Evolutionary conservation across 2,888 invertebrate genomes (phyloP).

Genomic region (Sisyra nigra): DNA sequence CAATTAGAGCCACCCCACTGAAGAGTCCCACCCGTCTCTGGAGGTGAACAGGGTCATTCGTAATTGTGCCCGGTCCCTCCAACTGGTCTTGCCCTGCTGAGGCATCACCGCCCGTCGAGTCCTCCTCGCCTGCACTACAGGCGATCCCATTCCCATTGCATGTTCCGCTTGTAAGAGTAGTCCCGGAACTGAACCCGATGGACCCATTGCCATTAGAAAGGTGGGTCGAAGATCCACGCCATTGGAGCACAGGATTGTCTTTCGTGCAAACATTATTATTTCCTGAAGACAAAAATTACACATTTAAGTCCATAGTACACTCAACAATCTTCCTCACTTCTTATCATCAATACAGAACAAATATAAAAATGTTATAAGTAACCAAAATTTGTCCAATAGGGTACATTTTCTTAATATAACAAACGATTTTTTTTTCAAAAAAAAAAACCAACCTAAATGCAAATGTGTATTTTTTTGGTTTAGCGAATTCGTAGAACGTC

Average conservation of each 20-base stretch:
- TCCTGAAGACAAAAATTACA: conserved; percentile 17
- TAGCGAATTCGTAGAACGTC: neutral
- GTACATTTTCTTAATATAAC: too few species aligned
- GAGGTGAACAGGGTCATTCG: conserved; percentile 96
- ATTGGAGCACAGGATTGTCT: conserved; percentile 23
- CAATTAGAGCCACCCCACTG: conserved; percentile 98
- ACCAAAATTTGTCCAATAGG: too few species aligned
- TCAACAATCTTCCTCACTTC: neutral
- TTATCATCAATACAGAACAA: too few species aligned
- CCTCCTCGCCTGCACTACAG: conserved; percentile 32
- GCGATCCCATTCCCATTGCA: conserved; percentile 18
- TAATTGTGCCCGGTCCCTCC: conserved; percentile 82
- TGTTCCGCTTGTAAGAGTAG: conserved; percentile 7
- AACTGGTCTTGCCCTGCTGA: conserved; percentile 42
- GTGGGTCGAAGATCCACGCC: conserved; percentile 19
- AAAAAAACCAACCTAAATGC: conserved; percentile 1
- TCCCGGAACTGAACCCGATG: conserved; percentile 3
- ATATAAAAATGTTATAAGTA: too few species aligned
- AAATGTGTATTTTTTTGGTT: neutral
- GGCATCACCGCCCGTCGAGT: conserved; percentile 32
- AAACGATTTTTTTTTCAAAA: too few species aligned
- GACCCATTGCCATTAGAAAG: conserved; percentile 1
- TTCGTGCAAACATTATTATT: conserved; percentile 29
- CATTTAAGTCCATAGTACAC: neutral
- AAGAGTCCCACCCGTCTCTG: conserved; percentile 98